Conservation (phyloP, 2,888 invertebrate genomes). For the Invenusta paracnida region DNA sequence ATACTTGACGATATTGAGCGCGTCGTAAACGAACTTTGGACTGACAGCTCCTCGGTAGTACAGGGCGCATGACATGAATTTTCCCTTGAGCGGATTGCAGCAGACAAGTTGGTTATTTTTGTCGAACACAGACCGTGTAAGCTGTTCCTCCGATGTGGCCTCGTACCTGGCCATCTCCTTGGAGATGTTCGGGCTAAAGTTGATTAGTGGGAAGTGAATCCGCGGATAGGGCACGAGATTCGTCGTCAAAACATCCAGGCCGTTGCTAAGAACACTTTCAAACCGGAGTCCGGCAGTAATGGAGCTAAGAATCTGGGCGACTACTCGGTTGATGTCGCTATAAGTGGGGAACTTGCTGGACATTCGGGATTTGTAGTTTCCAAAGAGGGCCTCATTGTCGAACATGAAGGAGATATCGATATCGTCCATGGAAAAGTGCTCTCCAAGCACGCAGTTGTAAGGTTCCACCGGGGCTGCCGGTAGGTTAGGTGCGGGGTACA, state of each 20-base stretch:
- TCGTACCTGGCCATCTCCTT: conserved; percentile 61
- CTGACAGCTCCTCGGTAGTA: conserved; percentile 47
- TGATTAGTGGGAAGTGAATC: conserved; percentile 41
- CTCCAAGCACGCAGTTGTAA: conserved; percentile 30
- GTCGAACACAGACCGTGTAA: conserved; percentile 81
- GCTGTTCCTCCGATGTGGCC: conserved; percentile 68
- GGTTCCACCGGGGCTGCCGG: conserved; percentile 34
- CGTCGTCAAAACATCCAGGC: conserved; percentile 21
- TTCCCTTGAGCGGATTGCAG: conserved; percentile 60
- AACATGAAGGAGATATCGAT: conserved; percentile 30
- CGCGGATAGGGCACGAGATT: conserved; percentile 41
- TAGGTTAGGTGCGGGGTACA: conserved; percentile 30
- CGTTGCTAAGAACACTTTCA: conserved; percentile 35
- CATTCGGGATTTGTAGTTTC: not conserved
- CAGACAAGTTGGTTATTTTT: conserved; percentile 80
- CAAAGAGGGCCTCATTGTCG: conserved; percentile 37
- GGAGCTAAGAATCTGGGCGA: conserved; percentile 56
- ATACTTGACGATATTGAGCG: conserved; percentile 35
- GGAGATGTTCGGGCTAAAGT: conserved; percentile 33
- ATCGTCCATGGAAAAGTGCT: conserved; percentile 39
- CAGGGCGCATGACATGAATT: conserved; percentile 43
- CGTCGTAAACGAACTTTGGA: conserved; percentile 48
- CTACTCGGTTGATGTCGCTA: conserved; percentile 80
- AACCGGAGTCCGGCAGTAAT: conserved; percentile 40
- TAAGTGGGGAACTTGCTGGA: conserved; percentile 66